These are phyloP conservation scores for Xestobium rufovillosum DNA, from an alignment of 2,888 invertebrate species.

Conservation along the genomic window DNA sequence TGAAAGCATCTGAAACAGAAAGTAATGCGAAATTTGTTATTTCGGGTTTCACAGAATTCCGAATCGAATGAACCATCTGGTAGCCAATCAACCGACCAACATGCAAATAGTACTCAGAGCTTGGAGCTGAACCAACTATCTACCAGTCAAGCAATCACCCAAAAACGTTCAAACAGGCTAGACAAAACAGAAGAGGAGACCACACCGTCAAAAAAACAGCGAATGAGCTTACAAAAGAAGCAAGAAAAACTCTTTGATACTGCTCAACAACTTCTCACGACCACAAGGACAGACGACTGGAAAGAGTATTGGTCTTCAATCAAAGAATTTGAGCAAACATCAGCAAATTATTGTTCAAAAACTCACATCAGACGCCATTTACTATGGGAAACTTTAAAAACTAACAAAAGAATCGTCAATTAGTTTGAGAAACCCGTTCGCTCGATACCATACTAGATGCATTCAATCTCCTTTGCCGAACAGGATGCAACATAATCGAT, in stretches of 20 bases:
- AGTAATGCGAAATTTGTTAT: conserved; percentile 2
- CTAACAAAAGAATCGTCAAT: conserved; percentile 9
- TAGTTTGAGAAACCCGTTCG: conserved; percentile 4
- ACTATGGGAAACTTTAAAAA: conserved; percentile 11
- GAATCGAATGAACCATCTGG: conserved; percentile 1
- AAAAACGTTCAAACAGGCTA: conserved; percentile 2
- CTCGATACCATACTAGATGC: neutral
- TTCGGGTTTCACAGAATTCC: conserved; percentile 1
- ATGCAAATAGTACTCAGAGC: conserved; percentile 3
- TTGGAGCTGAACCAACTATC: conserved; percentile 2
- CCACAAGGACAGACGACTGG: conserved; percentile 8
- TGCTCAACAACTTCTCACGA: conserved; percentile 8
- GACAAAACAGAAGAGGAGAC: conserved; percentile 1
- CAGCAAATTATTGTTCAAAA: conserved; percentile 11
- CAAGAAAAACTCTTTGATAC: conserved; percentile 9
- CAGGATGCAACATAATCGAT: no score
- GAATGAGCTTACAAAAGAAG: conserved; percentile 8
- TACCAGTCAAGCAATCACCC: neutral
- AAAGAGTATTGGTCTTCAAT: conserved; percentile 12
- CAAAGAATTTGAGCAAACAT: conserved; percentile 7
- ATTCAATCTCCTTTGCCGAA: conserved; percentile 1
- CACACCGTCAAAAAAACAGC: conserved; percentile 6
- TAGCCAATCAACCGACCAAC: conserved; percentile 2
- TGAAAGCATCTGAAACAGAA: conserved; percentile 6
- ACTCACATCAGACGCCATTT: conserved; percentile 10